These are phyloP conservation scores for Poeciliopsis occidentalis DNA, from an alignment of 2,113 vertebrate genomes.

Conservation along the genomic window DNA sequence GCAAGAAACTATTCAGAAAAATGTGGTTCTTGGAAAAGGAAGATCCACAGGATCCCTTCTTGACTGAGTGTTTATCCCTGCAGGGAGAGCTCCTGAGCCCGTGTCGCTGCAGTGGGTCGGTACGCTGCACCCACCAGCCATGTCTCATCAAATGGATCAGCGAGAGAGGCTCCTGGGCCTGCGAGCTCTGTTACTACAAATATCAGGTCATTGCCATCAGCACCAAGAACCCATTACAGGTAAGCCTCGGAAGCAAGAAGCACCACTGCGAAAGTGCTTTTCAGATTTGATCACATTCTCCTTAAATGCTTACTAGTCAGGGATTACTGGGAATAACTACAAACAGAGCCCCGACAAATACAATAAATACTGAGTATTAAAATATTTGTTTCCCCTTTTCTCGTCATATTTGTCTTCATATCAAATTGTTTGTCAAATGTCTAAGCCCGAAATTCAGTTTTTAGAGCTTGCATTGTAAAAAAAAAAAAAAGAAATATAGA, in stretches of 20 bases:
- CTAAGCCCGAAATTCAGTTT: background rate
- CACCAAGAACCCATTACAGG: constrained; percentile 99
- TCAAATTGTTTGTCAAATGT: background rate
- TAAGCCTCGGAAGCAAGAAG: constrained; percentile 59
- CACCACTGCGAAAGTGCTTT: background rate
- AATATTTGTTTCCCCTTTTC: constrained; percentile 2
- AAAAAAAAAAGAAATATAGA: background rate
- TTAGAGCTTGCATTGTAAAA: constrained; percentile 1
- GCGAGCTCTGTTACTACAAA: constrained; percentile 99
- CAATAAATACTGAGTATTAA: background rate
- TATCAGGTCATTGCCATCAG: constrained; percentile 99
- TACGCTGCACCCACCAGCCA: constrained; percentile 97
- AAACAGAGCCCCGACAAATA: background rate
- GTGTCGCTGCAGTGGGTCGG: constrained; percentile 93
- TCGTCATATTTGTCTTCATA: constrained; percentile 22
- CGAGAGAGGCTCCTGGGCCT: constrained; percentile 97
- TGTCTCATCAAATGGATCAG: constrained; percentile 99
- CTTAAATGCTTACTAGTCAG: background rate
- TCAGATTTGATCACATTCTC: background rate
- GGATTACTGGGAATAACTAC: background rate
- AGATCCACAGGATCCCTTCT: background rate
- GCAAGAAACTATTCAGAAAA: background rate
- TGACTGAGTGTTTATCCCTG: constrained; percentile 4
- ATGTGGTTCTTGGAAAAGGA: background rate
- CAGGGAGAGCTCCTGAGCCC: constrained; percentile 98